These are phyloP conservation scores for Melospiza melodia DNA, from an alignment of 2,113 vertebrate genomes.

Conservation along the genomic window DNA sequence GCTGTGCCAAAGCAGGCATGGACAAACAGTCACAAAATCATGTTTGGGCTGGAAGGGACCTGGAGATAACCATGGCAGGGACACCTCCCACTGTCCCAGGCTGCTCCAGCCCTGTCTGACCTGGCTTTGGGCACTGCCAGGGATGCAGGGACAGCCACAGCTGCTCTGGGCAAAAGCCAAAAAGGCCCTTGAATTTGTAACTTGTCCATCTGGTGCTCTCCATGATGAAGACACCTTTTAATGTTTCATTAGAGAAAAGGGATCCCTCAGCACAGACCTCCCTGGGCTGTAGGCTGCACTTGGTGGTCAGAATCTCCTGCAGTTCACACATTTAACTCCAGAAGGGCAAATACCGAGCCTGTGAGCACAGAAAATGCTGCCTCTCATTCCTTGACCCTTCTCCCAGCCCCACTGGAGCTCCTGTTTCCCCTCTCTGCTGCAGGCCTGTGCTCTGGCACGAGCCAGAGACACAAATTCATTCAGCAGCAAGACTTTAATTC, in stretches of 20 bases:
- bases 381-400: background rate
- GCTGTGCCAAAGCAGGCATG: background rate
- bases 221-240: accelerated
- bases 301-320: background rate
- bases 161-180: background rate
- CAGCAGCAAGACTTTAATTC: background rate
- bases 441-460: background rate
- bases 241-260: background rate
- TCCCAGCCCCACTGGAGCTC: background rate
- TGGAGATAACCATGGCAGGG: background rate
- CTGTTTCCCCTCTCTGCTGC: background rate
- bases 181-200: background rate
- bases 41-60: background rate
- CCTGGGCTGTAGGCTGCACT: background rate
- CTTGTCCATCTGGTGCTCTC: background rate
- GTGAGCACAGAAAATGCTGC: accelerated
- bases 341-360: background rate
- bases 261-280: background rate
- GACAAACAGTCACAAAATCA: accelerated
- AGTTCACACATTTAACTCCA: background rate
- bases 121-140: background rate
- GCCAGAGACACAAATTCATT: background rate
- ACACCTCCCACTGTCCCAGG: background rate
- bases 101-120: background rate
- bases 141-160: background rate